These are phyloP conservation scores for Drosophila tristis DNA, from an alignment of 1,140 invertebrate species.

Conservation along the genomic window DNA sequence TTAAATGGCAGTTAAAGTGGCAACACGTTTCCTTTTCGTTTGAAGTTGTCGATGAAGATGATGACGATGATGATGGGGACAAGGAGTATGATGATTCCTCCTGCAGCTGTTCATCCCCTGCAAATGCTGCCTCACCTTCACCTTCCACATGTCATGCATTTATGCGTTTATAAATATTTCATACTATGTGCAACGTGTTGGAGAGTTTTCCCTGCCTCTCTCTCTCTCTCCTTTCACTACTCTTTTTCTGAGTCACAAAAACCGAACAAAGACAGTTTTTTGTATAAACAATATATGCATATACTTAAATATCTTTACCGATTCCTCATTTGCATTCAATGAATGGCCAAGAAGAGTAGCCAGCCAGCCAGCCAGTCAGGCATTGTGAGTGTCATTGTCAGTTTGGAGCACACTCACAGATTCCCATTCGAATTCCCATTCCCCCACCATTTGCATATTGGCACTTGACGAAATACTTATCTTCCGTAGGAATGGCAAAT, in stretches of 20 bases:
- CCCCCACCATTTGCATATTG: slow-evolving; percentile 55
- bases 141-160: slow-evolving; percentile 42
- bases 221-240: neutral
- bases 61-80: slow-evolving; percentile 38
- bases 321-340: slow-evolving; percentile 76
- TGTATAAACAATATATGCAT: slow-evolving; percentile 65
- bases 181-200: slow-evolving; percentile 58
- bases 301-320: slow-evolving; percentile 33
- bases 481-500: slow-evolving; percentile 66
- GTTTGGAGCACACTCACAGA: slow-evolving; percentile 49
- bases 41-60: slow-evolving; percentile 56
- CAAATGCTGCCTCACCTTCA: slow-evolving; percentile 4
- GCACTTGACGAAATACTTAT: slow-evolving; percentile 61
- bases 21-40: slow-evolving; percentile 78
- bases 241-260: slow-evolving; percentile 66
- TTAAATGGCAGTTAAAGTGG: slow-evolving; percentile 83
- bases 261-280: slow-evolving; percentile 50
- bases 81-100: slow-evolving; percentile 36
- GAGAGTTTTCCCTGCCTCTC: slow-evolving; percentile 30
- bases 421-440: slow-evolving; percentile 20
- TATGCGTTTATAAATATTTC: slow-evolving; percentile 81
- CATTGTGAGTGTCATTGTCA: slow-evolving; percentile 60
- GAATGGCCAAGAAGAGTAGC: slow-evolving; percentile 47
- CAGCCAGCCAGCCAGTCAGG: slow-evolving; percentile 32
- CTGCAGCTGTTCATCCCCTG: slow-evolving; percentile 26